Conservation (phyloP, 2,888 invertebrate species). For the Apodemia duryi region DNA sequence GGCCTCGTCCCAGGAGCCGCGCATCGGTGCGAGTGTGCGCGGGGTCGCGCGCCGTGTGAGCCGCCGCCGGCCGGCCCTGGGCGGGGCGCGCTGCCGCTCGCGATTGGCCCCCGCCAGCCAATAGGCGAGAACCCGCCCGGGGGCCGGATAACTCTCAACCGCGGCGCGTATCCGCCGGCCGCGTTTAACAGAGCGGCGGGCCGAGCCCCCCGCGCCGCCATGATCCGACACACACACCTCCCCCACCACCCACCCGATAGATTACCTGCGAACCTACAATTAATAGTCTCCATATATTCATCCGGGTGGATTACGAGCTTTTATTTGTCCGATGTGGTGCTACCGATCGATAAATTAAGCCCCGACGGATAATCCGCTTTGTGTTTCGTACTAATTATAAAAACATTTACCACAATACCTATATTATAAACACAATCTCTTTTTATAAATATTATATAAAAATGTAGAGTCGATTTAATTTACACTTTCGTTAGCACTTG, state of each 20-base stretch:
- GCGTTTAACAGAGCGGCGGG: conserved; percentile 73
- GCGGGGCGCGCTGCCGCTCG: conserved; percentile 49
- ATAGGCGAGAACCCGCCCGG: conserved; percentile 50
- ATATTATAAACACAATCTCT: neutral
- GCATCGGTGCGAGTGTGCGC: conserved; percentile 78
- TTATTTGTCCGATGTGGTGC: conserved; percentile 52
- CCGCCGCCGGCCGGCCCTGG: conserved; percentile 39
- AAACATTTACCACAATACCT: conserved; percentile 3
- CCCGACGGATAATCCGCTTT: conserved; percentile 28
- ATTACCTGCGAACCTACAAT: conserved; percentile 74
- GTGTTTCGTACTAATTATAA: conserved; percentile 24
- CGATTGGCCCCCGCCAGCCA: conserved; percentile 70
- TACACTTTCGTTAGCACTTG: too few species aligned
- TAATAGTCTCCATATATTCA: conserved; percentile 71
- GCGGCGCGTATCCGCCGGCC: conserved; percentile 67
- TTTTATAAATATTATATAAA: neutral
- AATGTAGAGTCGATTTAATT: too few species aligned
- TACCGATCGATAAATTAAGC: conserved; percentile 43
- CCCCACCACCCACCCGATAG: conserved; percentile 55
- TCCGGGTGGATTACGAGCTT: conserved; percentile 67
- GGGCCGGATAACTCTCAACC: conserved; percentile 70
- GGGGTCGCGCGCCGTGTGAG: conserved; percentile 64
- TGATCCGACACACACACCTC: conserved; percentile 74
- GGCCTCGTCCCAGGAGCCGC: conserved; percentile 78
- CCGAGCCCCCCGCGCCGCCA: conserved; percentile 73